Percentiles rank a stretch among this genome's conserved stretches.
phyloP scores from a whole-genome alignment of 2,113 vertebrate genomes.

The Muntiacus reevesi region DNA sequence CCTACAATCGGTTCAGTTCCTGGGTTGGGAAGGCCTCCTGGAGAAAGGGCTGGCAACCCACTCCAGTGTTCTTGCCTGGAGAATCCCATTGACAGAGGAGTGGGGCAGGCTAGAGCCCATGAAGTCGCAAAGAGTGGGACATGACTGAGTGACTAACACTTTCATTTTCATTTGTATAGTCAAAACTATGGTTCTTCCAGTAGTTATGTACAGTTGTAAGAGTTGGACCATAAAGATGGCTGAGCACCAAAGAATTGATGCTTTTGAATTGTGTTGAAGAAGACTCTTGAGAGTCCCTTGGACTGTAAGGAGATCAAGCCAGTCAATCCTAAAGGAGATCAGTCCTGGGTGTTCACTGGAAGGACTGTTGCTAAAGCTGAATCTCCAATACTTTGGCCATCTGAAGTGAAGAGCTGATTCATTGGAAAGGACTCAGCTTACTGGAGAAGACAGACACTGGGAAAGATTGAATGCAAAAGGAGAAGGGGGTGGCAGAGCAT shows the following conservation, averaged over 20 bases:
- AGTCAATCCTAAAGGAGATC: not conserved
- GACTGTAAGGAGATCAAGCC: not conserved
- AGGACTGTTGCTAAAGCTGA: not conserved
- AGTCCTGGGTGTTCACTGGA: not conserved
- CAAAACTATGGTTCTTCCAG: not conserved
- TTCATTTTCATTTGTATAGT: not conserved
- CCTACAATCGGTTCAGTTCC: not conserved
- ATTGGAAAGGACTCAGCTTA: not conserved
- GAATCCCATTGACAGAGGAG: not conserved
- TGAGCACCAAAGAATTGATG: not conserved
- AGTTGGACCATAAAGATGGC: not conserved
- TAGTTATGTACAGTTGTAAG: not conserved
- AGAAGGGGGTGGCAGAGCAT: not conserved
- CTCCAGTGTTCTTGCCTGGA: not conserved
- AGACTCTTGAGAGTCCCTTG: not conserved
- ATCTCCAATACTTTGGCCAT: not conserved
- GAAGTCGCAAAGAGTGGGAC: not conserved
- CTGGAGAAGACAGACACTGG: not conserved
- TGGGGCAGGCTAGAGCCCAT: accelerated
- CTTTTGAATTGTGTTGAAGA: not conserved
- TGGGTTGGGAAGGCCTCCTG: not conserved
- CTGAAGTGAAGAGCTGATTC: not conserved
- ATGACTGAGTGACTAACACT: not conserved
- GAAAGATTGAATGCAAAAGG: not conserved
- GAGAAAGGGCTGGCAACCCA: not conserved